Evolutionary conservation across 2,113 vertebrate species (phyloP).

Genomic region (Butorides virescens): DNA sequence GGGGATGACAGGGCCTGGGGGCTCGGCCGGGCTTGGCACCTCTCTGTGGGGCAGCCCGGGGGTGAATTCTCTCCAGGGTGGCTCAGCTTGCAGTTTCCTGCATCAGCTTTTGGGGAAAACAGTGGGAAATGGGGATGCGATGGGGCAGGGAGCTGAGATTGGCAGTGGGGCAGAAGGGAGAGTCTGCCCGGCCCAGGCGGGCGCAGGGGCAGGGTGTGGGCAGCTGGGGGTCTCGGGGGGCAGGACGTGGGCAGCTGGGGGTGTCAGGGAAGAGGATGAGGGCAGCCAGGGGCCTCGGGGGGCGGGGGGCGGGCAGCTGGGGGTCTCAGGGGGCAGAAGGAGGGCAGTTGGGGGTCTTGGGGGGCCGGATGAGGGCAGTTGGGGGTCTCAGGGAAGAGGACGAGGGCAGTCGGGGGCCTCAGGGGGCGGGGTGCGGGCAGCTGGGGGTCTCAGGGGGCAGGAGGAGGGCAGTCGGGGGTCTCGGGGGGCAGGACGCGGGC

Average conservation of each 20-base stretch:
- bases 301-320: not conserved
- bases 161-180: not conserved
- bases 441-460: not conserved
- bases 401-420: accelerated
- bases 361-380: too few species aligned
- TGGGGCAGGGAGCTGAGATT: not conserved
- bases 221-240: not conserved
- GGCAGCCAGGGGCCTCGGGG: not conserved
- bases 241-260: too few species aligned
- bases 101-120: not conserved
- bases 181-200: not conserved
- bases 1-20: not conserved
- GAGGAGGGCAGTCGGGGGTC: too few species aligned
- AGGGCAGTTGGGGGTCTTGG: too few species aligned
- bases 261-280: too few species aligned
- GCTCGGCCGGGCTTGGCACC: not conserved
- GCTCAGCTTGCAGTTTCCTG: not conserved
- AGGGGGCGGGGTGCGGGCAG: too few species aligned
- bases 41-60: accelerated
- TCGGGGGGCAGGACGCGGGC: not conserved
- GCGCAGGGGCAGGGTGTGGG: not conserved
- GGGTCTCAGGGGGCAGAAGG: not conserved
- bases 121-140: accelerated
- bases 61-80: accelerated
- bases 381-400: not conserved